Base-by-base conservation (phyloP, 64 coral and sea anemone genomes). In the Catalaphyllia jardinei region DNA sequence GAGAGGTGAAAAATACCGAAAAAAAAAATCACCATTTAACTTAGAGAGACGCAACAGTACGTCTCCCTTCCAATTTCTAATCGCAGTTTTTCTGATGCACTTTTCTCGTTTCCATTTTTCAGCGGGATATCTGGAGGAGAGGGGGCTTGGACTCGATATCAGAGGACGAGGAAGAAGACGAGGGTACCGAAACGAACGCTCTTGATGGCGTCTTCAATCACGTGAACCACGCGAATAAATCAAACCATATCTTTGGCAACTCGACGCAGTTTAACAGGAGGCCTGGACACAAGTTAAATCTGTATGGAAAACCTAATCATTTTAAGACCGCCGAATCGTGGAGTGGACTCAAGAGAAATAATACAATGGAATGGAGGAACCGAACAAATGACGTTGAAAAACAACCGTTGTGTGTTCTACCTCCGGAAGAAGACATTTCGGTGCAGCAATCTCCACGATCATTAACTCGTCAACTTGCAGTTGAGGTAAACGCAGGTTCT, bases 101-200 rank as follows among this genome's bases (percentile, higher is more conserved):
- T 83, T 3, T 24, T 20, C 27, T 92, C 83, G 4, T 77, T 19
- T 42, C 31, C 13, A 76, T 50, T 93, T 10, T 78, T 91, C 18
- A 96, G 94, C 80, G 83, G 10, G 94, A 96, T 52, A 96, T 96
- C 20, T 93, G 94, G 94, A 67, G 94, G n/a, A 71, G 94, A 18
- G 88, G 87, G 46, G 88, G 91, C 13, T 72, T 96, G 52, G 94
- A 96, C 72, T 93, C 94, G 19, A 96, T 96, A 24, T 96, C 94
- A 82, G 94, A 96, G 91, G 91, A 96, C 49, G 94, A 96, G 60
- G 94, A 96, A 20, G 83, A 88, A 33, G 91, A 96, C 3, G 86
- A 90, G 5, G 88, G 60, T 6, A 91, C 88, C n/a, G 80, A 96
- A 35, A 59, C 35, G 18, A 87, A 39, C 52, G 83, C 61, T 4